Evolutionary conservation across 2,113 vertebrate species (phyloP), one percentile per base, ranked within the genome.

Genomic region (Coregonus clupeaformis): DNA sequence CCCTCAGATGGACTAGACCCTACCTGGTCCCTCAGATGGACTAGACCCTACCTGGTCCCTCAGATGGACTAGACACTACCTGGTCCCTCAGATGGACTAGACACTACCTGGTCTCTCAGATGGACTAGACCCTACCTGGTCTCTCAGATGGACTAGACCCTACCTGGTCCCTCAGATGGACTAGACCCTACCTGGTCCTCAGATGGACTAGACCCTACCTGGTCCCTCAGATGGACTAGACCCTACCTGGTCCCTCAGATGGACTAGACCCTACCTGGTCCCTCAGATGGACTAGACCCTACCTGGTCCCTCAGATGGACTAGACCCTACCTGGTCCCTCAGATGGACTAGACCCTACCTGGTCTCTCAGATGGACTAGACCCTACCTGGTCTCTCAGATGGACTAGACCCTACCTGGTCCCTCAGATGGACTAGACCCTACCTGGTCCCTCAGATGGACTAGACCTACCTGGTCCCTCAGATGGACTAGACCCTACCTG

Each of bases 201-300:
- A 36, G 32, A 36, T n/a, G n/a, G n/a, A n/a, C n/a, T 14, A 27
- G 1, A 75, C 65, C 59, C 36, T 68, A 76, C n/a, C 29, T 22
- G 29, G 4, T 76, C 67, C 36, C 32, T 6, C 1, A 36, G 32
- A 36, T n/a, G n/a, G n/a, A n/a, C n/a, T 14, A 27, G 1, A 75
- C 65, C 59, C 36, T 68, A 76, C n/a, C 29, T 22, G 29, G 4
- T 76, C 67, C 36, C 32, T 6, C 1, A 36, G 32, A 36, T n/a
- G n/a, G n/a, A n/a, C n/a, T 14, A 27, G 1, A 75, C 65, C 59
- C 36, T 68, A 76, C n/a, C 29, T 22, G 29, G 4, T 76, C 67
- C 36, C 32, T 6, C 1, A 36, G 32, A 36, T n/a, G n/a, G n/a
- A n/a, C n/a, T 14, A 27, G 1, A 75, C 65, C 59, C 36, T 68